phyloP scores from a whole-genome alignment of 2,797 vertebrate genomes.

The Pyrocephalus nanus region DNA sequence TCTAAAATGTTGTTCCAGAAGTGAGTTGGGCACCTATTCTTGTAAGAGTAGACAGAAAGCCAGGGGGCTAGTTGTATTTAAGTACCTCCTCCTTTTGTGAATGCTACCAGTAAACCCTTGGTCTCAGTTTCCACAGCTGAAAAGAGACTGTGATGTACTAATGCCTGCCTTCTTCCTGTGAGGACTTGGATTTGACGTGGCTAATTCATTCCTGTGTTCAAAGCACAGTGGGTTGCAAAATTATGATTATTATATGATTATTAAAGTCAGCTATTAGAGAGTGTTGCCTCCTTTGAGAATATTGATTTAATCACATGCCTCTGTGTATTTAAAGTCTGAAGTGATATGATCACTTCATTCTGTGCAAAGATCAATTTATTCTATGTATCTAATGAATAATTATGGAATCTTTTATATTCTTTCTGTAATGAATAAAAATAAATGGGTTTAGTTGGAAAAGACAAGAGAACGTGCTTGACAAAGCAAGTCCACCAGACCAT shows the following conservation, averaged over 20 bases:
- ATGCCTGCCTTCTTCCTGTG: background rate
- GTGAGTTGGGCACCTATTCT: background rate
- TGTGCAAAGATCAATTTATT: constrained; percentile 44
- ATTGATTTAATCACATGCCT: constrained; percentile 31
- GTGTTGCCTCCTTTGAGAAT: constrained; percentile 14
- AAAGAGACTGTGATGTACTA: background rate
- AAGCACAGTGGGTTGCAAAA: constrained; percentile 19
- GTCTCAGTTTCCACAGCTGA: background rate
- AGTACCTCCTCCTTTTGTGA: background rate
- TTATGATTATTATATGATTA: constrained; percentile 35
- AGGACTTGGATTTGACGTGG: background rate
- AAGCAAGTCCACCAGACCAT: background rate
- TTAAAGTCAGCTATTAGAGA: constrained; percentile 40
- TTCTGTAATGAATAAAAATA: background rate
- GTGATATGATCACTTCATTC: background rate
- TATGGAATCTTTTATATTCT: background rate
- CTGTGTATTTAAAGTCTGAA: constrained; percentile 32
- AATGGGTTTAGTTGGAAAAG: background rate
- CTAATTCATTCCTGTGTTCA: constrained; percentile 7
- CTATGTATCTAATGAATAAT: constrained; percentile 1
- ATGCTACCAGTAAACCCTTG: background rate
- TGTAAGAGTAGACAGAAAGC: background rate
- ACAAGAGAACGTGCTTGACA: background rate
- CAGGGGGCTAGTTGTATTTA: fast-evolving
- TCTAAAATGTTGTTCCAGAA: background rate